phyloP scores from a whole-genome alignment of 1,140 invertebrate species.

The Drosophila oshimai region DNA sequence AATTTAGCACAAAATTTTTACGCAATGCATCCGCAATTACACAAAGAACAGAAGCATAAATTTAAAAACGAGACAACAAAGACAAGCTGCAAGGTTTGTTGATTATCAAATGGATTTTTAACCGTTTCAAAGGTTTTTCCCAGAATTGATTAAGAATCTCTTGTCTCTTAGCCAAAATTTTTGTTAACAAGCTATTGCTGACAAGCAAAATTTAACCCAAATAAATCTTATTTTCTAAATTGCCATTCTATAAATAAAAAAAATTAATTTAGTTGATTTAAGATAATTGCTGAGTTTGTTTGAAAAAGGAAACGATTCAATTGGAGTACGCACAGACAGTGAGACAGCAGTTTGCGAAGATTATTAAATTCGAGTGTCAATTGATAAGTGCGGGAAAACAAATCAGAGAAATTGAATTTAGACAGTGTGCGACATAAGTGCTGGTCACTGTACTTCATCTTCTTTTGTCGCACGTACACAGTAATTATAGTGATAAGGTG shows the following conservation, averaged over 20 bases:
- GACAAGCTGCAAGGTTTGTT: not conserved
- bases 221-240: not conserved
- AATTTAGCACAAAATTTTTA: slow-evolving; percentile 8
- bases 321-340: slow-evolving; percentile 21
- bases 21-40: slow-evolving; percentile 17
- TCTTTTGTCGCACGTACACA: not conserved
- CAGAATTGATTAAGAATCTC: no score
- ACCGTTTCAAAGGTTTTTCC: not conserved
- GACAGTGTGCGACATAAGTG: slow-evolving; percentile 7
- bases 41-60: slow-evolving; percentile 10
- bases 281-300: slow-evolving; percentile 20
- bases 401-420: slow-evolving; percentile 28
- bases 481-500: slow-evolving; percentile 8
- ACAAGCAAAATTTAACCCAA: not conserved
- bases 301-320: not conserved
- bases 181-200: no score
- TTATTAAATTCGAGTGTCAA: slow-evolving; percentile 16
- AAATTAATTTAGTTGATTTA: slow-evolving; percentile 18
- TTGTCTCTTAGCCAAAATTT: not conserved
- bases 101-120: no score
- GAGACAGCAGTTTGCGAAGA: slow-evolving; percentile 18
- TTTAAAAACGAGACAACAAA: not conserved
- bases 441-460: slow-evolving; percentile 34
- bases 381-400: slow-evolving; percentile 14
- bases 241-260: slow-evolving; percentile 12